phyloP scores from a whole-genome alignment of 1,140 invertebrate genomes.

The Tetramorium parvispinum region DNA sequence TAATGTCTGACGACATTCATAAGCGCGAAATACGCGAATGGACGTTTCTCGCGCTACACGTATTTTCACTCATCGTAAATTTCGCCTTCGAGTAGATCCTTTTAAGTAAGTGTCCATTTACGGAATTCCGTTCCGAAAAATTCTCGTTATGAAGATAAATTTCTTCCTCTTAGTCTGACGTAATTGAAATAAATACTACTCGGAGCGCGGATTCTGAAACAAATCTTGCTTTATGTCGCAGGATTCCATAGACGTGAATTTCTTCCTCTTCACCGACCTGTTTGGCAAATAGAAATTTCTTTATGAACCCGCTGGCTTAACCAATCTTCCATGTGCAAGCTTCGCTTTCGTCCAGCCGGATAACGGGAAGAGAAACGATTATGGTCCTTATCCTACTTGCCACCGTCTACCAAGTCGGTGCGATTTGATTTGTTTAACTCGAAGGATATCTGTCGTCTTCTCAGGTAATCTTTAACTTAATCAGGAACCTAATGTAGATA shows the following conservation, averaged over 20 bases:
- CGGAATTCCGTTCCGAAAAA: constrained; percentile 3
- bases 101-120: constrained; percentile 32
- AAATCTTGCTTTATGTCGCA: constrained; percentile 55
- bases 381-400: constrained; percentile 37
- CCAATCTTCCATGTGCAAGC: constrained; percentile 27
- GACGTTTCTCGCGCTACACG: background rate
- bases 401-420: background rate
- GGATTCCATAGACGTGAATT: background rate
- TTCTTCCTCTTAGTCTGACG: background rate
- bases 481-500: background rate
- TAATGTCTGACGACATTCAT: background rate
- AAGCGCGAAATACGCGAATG: background rate
- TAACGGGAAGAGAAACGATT: constrained; percentile 45
- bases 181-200: constrained; percentile 56
- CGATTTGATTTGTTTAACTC: constrained; percentile 48
- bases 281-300: constrained; percentile 57
- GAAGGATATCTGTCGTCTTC: background rate
- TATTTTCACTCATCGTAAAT: constrained; percentile 56
- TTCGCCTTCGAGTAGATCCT: constrained; percentile 22
- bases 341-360: background rate
- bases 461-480: background rate
- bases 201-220: constrained; percentile 32
- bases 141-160: constrained; percentile 42
- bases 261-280: background rate
- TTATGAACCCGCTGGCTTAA: constrained; percentile 44